Evolutionary conservation across 2,113 vertebrate species (phyloP), one percentile per base, ranked within the genome.

Genomic region (Orthochromis malagaraziensis): DNA sequence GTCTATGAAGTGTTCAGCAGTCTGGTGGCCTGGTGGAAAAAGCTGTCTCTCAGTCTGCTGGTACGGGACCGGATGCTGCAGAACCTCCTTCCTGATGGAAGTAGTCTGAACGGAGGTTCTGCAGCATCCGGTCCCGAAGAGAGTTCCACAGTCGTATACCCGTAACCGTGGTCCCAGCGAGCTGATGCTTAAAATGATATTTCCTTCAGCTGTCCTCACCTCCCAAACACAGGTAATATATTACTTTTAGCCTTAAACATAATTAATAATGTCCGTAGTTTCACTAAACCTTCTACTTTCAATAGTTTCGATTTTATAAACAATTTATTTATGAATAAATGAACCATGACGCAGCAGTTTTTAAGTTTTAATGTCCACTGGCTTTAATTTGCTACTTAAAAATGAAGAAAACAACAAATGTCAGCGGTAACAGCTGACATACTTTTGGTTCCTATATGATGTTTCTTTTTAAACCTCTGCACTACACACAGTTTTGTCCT

Each of bases 21-120:
- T 38, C 35, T 38, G 35, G 9, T 38, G 35, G 35, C 35, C 35
- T 38, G 35, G 1, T 0, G 35, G 35, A 38, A 38, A 0, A 38
- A 38, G 35, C 35, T 38, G 35, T 38, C 35, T 38, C 35, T 38
- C 35, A 38, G 35, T 38, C 35, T 38, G 35, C 35, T 38, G 35
- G 35, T 38, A 1, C 0, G 35, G 35, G 35, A 38, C 35, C 35
- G 0, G 35, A 38, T 38, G 35, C 35, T 38, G 35, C 35, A 38
- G 35, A 38, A 38, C 35, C 35, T 38, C 35, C 35, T 38, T 38
- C 35, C 35, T 38, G 35, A 38, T 9, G 35, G 35, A 38, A 38
- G 35, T 0, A 38, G 35, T 38, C 9, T 38, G 35, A 38, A 38
- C 2, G 9, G 9, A 38, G 35, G 35, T 38, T 38, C 35, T 38